A percentile compares a stretch with the other conserved stretches of the same genome.
These are phyloP conservation scores for Sebastes itinus DNA, from an alignment of 2,797 vertebrate species.

Conservation along the genomic window DNA sequence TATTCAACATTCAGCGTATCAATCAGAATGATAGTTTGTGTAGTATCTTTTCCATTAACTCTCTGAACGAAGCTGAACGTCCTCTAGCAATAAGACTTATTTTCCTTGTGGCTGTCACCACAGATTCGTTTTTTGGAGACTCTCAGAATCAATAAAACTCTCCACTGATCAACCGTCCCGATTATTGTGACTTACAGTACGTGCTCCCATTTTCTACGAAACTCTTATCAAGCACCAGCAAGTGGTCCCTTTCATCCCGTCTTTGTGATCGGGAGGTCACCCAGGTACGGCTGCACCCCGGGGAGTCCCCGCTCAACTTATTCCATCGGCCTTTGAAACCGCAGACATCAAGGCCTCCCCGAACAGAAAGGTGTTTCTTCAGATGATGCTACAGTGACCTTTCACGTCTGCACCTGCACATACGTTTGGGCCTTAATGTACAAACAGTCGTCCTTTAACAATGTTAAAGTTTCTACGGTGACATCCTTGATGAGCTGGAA, in stretches of 20 bases:
- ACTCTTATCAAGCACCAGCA: background rate
- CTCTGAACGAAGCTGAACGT: background rate
- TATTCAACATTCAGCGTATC: no score
- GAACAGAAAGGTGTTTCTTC: background rate
- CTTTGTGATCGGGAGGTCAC: slow-evolving; percentile 29
- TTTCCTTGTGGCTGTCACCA: background rate
- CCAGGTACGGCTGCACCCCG: background rate
- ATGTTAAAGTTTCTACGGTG: background rate
- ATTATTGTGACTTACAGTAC: background rate
- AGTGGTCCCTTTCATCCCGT: slow-evolving; percentile 24
- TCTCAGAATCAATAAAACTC: slow-evolving; percentile 23
- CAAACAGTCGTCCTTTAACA: background rate
- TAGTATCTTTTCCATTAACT: background rate
- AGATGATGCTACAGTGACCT: slow-evolving; percentile 2
- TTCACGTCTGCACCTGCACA: background rate
- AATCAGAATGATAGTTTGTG: no score
- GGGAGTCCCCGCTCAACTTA: background rate
- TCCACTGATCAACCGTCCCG: background rate
- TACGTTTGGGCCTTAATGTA: background rate
- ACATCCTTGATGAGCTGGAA: background rate
- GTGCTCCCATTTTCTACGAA: background rate
- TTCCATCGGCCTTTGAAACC: slow-evolving; percentile 31
- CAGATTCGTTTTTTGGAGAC: background rate
- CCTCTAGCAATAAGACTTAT: background rate
- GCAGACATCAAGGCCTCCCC: slow-evolving; percentile 24